phyloP scores from a whole-genome alignment of 2,888 invertebrate genomes.

The Leptura quadrifasciata region DNA sequence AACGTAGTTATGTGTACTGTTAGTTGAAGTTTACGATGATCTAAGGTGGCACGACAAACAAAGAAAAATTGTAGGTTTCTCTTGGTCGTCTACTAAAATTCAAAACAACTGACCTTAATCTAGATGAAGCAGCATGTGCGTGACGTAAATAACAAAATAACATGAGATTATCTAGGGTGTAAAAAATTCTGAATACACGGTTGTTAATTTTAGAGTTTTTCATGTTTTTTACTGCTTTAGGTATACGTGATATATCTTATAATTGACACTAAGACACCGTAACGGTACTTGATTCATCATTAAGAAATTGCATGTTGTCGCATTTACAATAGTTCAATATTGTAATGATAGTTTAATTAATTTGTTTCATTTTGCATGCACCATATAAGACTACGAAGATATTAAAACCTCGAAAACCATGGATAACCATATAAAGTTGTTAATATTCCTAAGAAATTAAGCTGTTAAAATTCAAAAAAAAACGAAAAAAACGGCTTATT shows the following conservation, averaged over 20 bases:
- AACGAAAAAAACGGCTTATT: no score
- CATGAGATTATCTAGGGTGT: slow-evolving; percentile 22
- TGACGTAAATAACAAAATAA: slow-evolving; percentile 33
- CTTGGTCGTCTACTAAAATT: slow-evolving; percentile 6
- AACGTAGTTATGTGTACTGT: neutral
- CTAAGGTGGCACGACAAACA: slow-evolving; percentile 12
- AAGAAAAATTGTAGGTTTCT: slow-evolving; percentile 16
- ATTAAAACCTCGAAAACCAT: no score
- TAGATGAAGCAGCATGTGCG: slow-evolving; percentile 26
- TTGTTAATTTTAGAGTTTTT: neutral
- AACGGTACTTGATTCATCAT: neutral
- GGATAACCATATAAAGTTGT: no score
- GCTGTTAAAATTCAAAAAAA: no score
- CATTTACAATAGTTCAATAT: no score
- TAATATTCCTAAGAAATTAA: no score
- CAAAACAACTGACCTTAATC: slow-evolving; percentile 31
- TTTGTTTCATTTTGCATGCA: no score
- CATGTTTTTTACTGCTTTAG: neutral
- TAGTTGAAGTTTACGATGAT: slow-evolving; percentile 17
- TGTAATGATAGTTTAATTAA: no score
- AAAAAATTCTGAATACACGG: slow-evolving; percentile 25
- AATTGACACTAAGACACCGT: neutral
- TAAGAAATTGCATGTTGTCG: no score
- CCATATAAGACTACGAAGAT: no score
- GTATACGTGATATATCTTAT: neutral